Percentiles rank a stretch among this genome's conserved stretches.
These are phyloP conservation scores for Cassiopea andromeda DNA, from an alignment of 30 jellyfish, hydroid and myxozoan species.

Conservation along the genomic window DNA sequence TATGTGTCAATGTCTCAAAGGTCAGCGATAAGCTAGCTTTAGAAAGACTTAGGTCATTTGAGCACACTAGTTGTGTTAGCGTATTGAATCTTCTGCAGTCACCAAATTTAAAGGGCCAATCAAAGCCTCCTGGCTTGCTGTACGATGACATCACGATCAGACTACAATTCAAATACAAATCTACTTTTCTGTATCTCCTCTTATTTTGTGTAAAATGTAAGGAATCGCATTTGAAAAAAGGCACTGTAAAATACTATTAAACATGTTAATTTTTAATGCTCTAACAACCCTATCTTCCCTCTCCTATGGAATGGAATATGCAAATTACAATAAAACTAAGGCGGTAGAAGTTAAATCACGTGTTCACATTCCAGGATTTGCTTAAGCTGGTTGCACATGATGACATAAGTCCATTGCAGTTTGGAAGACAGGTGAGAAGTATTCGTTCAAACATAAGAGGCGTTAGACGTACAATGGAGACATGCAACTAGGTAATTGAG, in stretches of 20 bases:
- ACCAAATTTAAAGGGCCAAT: neutral
- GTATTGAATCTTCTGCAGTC: neutral
- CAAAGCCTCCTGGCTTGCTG: too few relatives aligned
- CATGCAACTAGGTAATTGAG: conserved; percentile 18
- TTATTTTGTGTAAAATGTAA: too few relatives aligned
- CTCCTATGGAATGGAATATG: neutral
- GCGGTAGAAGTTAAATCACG: neutral
- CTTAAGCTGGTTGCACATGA: conserved; percentile 25
- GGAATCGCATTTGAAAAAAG: too few relatives aligned
- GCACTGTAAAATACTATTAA: too few relatives aligned
- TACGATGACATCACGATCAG: too few relatives aligned
- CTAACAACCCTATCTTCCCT: neutral
- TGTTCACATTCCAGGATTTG: conserved; percentile 32
- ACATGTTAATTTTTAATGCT: neutral
- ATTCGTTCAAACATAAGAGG: conserved; percentile 59
- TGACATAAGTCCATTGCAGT: conserved; percentile 19
- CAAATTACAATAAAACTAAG: neutral
- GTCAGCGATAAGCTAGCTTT: neutral
- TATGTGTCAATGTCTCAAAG: neutral
- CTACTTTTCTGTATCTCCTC: too few relatives aligned
- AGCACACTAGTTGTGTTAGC: neutral
- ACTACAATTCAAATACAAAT: too few relatives aligned
- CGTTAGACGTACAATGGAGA: conserved; percentile 45
- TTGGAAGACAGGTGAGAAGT: conserved; percentile 43
- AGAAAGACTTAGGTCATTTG: neutral